Conservation (phyloP, 2,797 vertebrate genomes). For the Trachops cirrhosus region DNA sequence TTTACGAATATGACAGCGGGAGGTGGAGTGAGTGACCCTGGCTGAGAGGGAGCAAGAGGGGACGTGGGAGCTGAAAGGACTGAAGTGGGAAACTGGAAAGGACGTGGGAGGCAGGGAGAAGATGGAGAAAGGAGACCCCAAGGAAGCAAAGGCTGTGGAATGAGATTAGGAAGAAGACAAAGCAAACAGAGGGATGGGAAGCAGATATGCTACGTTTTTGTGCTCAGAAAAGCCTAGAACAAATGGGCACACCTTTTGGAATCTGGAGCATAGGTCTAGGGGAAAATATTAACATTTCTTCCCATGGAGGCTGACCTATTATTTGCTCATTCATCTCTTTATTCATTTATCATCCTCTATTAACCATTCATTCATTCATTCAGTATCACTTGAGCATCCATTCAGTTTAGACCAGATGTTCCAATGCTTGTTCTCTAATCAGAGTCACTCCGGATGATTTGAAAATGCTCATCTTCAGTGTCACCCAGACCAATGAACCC, state of each 20-base stretch:
- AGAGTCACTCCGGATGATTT: not conserved
- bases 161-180: not conserved
- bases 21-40: not conserved
- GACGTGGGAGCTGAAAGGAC: not conserved
- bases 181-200: not conserved
- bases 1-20: not conserved
- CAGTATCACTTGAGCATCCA: not conserved
- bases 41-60: not conserved
- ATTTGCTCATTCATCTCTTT: not conserved
- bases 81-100: not conserved
- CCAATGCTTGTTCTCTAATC: not conserved
- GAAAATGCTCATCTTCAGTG: not conserved
- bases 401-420: not conserved
- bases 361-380: not conserved
- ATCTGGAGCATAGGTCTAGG: not conserved
- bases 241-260: no score
- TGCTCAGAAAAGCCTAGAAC: not conserved
- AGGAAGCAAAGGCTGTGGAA: not conserved
- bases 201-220: no score
- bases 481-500: not conserved
- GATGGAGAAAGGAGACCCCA: not conserved
- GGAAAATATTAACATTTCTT: not conserved
- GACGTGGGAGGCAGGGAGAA: accelerated
- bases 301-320: not conserved
- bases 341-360: not conserved